Percentiles rank a stretch among this genome's conserved stretches.
Conservation (phyloP, 1,140 invertebrate species). For the Teleopsis dalmanni region DNA sequence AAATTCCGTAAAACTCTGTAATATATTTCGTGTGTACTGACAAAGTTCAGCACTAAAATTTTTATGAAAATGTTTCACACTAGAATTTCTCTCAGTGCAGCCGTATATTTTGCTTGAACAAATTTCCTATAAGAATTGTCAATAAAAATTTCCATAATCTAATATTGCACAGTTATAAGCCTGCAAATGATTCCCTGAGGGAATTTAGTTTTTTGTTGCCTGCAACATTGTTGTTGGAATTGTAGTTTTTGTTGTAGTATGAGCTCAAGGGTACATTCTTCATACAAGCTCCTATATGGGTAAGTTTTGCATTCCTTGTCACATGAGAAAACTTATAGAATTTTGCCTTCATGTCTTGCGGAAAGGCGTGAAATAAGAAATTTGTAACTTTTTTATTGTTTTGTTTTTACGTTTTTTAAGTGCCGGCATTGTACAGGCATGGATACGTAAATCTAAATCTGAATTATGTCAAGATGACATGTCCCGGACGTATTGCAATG, state of each 20-base stretch:
- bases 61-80: no score
- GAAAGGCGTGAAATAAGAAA: constrained; percentile 14
- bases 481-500: constrained; percentile 9
- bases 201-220: not conserved
- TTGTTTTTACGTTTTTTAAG: not conserved
- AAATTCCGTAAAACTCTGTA: no score
- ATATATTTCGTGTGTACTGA: no score
- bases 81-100: no score
- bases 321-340: constrained; percentile 11
- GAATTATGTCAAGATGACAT: constrained; percentile 13
- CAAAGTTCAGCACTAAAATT: no score
- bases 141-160: constrained; percentile 12
- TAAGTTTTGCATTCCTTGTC: constrained; percentile 3
- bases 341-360: constrained; percentile 1
- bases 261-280: no score
- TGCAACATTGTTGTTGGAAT: not conserved
- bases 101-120: no score
- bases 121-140: constrained; percentile 2
- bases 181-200: constrained; percentile 7
- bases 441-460: constrained; percentile 4
- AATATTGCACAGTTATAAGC: constrained; percentile 9
- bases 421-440: not conserved
- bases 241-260: no score
- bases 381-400: not conserved
- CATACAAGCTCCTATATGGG: not conserved